Conservation (phyloP, 2,888 invertebrate genomes). For the Escarpia spicata region DNA sequence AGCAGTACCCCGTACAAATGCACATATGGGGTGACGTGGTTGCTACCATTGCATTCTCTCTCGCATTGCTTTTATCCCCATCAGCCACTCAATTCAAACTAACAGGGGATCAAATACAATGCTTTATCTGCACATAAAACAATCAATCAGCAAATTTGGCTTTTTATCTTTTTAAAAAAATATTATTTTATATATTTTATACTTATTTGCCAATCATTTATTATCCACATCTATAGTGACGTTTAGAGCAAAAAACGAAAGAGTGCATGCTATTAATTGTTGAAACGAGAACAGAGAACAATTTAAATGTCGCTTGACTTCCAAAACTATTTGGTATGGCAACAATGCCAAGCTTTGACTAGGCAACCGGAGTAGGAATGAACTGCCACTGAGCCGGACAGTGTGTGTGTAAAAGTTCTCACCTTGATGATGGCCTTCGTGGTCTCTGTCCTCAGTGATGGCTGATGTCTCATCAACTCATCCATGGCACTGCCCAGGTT, state of each 20-base stretch:
- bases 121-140: not conserved
- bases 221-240: not conserved
- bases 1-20: not conserved
- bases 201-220: no score
- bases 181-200: no score
- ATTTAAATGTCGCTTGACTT: not conserved
- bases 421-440: slow-evolving; percentile 82
- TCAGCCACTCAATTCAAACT: not conserved
- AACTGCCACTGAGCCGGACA: not conserved
- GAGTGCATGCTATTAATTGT: not conserved
- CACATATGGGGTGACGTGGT: not conserved
- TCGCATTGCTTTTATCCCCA: not conserved
- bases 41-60: slow-evolving; percentile 7
- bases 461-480: slow-evolving; percentile 88
- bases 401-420: not conserved
- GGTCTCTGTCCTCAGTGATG: slow-evolving; percentile 80
- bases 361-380: not conserved
- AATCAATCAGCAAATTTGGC: not conserved
- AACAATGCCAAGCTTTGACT: not conserved
- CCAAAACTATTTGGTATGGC: not conserved
- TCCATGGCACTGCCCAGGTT: slow-evolving; percentile 89
- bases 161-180: not conserved
- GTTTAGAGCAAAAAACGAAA: not conserved
- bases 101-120: slow-evolving; percentile 13
- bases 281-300: not conserved